Evolutionary conservation across 2,797 vertebrate species (phyloP), one percentile per base, ranked within the genome.

Genomic region (Acanthornis magna): DNA sequence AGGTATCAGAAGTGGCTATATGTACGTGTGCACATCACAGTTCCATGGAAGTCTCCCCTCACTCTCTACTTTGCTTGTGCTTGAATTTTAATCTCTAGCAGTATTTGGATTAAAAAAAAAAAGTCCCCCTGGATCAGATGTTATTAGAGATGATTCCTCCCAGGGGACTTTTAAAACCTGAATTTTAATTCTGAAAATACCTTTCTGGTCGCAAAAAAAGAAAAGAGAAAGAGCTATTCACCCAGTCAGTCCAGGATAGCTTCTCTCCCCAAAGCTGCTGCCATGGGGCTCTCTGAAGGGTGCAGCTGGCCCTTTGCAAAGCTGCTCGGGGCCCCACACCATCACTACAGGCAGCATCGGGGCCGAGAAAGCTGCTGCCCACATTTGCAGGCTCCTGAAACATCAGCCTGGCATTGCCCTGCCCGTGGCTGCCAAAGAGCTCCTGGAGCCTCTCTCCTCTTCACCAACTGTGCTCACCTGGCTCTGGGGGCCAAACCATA

Each of bases 361-460:
- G 14, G 7, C 14, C 26, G 17, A 21, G 42, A 32, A 40, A 90
- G 29, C 17, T 63, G 10, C 27, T 58, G 51, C 18, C 17, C 17
- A 27, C 21, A 12, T 30, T 22, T n/a, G n/a, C 9, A 25, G 25
- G 9, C 22, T 26, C 61, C 18, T 40, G 32, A 30, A 78, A 50
- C 3, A 0, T 38, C 51, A 40, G 25, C 23, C 15, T 32, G 48
- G 34, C 19, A 47, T 3, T 36, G 23, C 34, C 26, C 26, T 50
- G 34, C 12, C 42, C 9, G 3, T 0, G 3, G n/a, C 23, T 2
- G 0, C 11, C 47, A 29, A 3, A 2, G 7, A 55, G 60, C 11
- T 16, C 10, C 17, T 16, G 57, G 13, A 72, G 13, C 60, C 4
- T 71, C 25, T 77, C 7, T 12, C 6, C 26, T 21, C 16, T 17